These are phyloP conservation scores for Trypoxylon attenuatum DNA, from an alignment of 2,888 invertebrate species.

Conservation along the genomic window DNA sequence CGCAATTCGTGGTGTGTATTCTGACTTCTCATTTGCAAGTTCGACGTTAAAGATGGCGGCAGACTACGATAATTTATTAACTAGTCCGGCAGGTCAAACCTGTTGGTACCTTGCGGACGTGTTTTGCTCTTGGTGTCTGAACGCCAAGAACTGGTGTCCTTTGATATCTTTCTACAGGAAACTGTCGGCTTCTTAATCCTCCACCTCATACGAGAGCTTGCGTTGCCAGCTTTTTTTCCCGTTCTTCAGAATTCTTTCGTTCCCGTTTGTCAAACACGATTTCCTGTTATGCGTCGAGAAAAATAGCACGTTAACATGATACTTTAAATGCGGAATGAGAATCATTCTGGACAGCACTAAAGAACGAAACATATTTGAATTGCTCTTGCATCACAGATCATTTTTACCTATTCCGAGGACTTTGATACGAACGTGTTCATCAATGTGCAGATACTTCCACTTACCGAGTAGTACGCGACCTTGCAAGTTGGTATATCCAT, in stretches of 20 bases:
- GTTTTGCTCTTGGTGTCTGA: slow-evolving; percentile 27
- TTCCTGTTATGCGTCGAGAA: too few species aligned
- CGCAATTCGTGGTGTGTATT: slow-evolving; percentile 34
- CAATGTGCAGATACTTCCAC: too few species aligned
- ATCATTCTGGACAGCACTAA: too few species aligned
- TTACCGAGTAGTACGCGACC: too few species aligned
- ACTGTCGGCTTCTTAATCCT: slow-evolving; percentile 8
- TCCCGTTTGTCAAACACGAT: too few species aligned
- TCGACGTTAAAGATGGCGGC: slow-evolving; percentile 61
- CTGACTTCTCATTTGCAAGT: slow-evolving; percentile 56
- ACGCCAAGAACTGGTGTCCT: slow-evolving; percentile 29
- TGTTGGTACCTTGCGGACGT: slow-evolving; percentile 42
- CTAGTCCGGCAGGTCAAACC: slow-evolving; percentile 69
- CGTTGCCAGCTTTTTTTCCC: not conserved
- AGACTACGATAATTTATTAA: slow-evolving; percentile 71
- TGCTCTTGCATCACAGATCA: too few species aligned
- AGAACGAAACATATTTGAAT: too few species aligned
- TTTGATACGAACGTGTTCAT: too few species aligned
- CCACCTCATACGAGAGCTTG: not conserved
- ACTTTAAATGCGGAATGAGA: too few species aligned
- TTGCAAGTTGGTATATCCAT: too few species aligned
- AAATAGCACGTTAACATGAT: too few species aligned
- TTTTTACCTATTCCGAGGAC: too few species aligned
- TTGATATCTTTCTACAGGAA: slow-evolving; percentile 31
- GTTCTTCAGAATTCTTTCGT: not conserved